These are phyloP conservation scores for human DNA, from an alignment of 2,113 vertebrate species.

Conservation along the genomic window GRCh38 chr16:51002001-51002500, in stretches of 20 bases:
- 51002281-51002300: not conserved
- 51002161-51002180: not conserved
- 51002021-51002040: not conserved
- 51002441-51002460: not conserved
- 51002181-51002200: not conserved
- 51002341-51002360: not conserved
- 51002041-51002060: too few relatives aligned
- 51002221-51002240: not conserved
- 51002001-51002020: not conserved
- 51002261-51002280: not conserved
- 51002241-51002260: not conserved
- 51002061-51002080: not conserved
- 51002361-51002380: not conserved
- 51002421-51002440: not conserved
- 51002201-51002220: not conserved
- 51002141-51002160: not conserved
- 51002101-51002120: not conserved
- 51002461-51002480: not conserved
- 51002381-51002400: not conserved
- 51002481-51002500: not conserved
- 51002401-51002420: not conserved
- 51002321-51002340: not conserved
- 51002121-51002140: rapidly evolving
- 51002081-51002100: not conserved
- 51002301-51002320: not conserved